These are phyloP conservation scores for Monomorium pharaonis DNA, from an alignment of 1,140 invertebrate species.

Conservation along the genomic window DNA sequence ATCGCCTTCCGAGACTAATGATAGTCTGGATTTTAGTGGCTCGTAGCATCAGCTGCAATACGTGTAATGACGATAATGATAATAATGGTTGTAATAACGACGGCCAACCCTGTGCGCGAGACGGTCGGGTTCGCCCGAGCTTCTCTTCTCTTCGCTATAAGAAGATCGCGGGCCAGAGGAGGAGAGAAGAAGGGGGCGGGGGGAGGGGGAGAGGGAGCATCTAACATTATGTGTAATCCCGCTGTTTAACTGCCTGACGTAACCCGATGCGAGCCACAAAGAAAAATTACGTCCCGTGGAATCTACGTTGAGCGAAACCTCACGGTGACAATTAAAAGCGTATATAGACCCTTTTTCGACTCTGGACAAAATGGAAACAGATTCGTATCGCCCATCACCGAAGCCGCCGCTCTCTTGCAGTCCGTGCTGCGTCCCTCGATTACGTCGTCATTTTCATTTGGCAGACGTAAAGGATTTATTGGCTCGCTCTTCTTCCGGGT, in stretches of 20 bases:
- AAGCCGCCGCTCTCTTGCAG: background rate
- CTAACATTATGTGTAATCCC: constrained; percentile 18
- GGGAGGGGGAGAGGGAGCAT: background rate
- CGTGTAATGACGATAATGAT: constrained; percentile 58
- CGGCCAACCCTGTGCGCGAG: constrained; percentile 37
- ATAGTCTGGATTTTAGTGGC: constrained; percentile 62
- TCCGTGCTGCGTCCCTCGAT: background rate
- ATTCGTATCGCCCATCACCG: background rate
- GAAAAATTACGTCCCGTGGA: constrained; percentile 10
- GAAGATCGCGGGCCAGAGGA: background rate
- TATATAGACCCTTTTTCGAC: background rate
- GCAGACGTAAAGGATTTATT: background rate
- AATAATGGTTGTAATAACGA: constrained; percentile 56
- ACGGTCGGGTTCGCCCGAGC: constrained; percentile 34
- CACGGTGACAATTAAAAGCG: constrained; percentile 3
- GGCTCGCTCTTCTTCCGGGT: background rate
- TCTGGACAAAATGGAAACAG: background rate
- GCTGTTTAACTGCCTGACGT: constrained; percentile 42
- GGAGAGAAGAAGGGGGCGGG: background rate
- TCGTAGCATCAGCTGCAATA: constrained; percentile 62
- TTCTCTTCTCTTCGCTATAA: constrained; percentile 1
- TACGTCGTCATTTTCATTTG: background rate
- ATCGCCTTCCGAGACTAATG: constrained; percentile 69
- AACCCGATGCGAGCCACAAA: constrained; percentile 17
- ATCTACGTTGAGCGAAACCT: background rate